phyloP scores from a whole-genome alignment of 1,140 invertebrate species.

The Camponotus pennsylvanicus region DNA sequence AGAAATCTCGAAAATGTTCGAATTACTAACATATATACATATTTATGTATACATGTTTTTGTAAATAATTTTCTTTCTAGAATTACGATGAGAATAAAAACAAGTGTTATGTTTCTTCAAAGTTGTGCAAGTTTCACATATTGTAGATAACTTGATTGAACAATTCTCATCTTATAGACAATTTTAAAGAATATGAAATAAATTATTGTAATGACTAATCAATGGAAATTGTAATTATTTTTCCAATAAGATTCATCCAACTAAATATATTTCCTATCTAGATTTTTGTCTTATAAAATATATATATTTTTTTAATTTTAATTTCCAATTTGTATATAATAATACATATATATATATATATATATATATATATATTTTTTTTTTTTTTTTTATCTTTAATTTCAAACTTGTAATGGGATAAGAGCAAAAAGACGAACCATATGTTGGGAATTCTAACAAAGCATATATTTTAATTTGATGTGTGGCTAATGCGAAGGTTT shows the following conservation, averaged over 20 bases:
- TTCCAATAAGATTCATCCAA: background rate
- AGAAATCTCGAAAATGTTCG: conserved; percentile 54
- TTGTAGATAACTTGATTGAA: conserved; percentile 14
- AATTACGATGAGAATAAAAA: conserved; percentile 5
- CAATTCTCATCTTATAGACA: conserved; percentile 14
- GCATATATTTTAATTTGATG: conserved; percentile 77
- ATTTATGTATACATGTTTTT: conserved; percentile 7
- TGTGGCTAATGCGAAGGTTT: conserved; percentile 73
- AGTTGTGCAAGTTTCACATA: background rate
- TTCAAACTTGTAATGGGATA: background rate
- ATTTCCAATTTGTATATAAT: too few species aligned
- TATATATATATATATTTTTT: too few species aligned
- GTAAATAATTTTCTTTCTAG: conserved; percentile 40
- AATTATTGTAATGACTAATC: background rate
- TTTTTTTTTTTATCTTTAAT: background rate
- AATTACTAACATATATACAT: conserved; percentile 32
- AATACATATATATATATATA: too few species aligned
- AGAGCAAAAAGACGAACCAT: conserved; percentile 47
- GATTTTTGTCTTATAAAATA: background rate
- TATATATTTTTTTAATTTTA: background rate
- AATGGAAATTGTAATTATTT: background rate
- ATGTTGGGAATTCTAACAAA: conserved; percentile 78
- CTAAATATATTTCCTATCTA: background rate
- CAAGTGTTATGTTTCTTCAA: background rate
- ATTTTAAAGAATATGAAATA: background rate